Evolutionary conservation across 2,888 invertebrate species (phyloP), one percentile per base, ranked within the genome.

Genomic region (Tinea pellionella): DNA sequence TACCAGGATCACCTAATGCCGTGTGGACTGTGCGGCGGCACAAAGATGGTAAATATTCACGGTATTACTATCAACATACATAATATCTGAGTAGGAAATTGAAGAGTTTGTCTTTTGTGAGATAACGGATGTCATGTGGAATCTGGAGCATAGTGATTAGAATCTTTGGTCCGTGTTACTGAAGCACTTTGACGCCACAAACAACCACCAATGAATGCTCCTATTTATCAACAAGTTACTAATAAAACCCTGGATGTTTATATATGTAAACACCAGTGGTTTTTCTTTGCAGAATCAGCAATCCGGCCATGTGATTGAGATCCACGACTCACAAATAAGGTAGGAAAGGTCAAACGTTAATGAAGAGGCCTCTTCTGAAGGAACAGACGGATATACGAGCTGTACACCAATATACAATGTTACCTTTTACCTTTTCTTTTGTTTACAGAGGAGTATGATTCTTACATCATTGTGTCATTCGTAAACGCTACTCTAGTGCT

Each of bases 401-500:
- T 53, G 8, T 18, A 4, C 13, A 1, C 15, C 19, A 18, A 24
- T 53, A 53, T 8, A 53, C 53, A 53, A 18, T 18, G 30, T 57
- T 57, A 57, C 62, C 63, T 60, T 61, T 59, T 59, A 61, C 60
- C 77, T 84, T 59, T 78, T 83, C 85, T 90, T 87, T 88, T 90
- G 90, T 88, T 94, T 93, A 67, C 93, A 98, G 98, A 99, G 90
- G 96, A 96, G 78, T 98, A 90, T 89, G 99, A 99, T 90, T 96
- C 99, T 60, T 99, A 99, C 90, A 99, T 99, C 90, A 97, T 99
- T 80, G 99, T 99, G 70, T 99, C 99, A 59, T 99, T 99, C 93
- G 96, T 98, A 64, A 91, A 91, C 70, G 99, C 99, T 68, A 99
- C 99, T 13, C 91, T 99, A 73, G 99, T 99, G 65, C 90, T 99